A percentile compares a stretch with the other conserved stretches of the same genome.
These are phyloP conservation scores for Acanthiza pusilla DNA, from an alignment of 2,797 vertebrate species.

Conservation along the genomic window DNA sequence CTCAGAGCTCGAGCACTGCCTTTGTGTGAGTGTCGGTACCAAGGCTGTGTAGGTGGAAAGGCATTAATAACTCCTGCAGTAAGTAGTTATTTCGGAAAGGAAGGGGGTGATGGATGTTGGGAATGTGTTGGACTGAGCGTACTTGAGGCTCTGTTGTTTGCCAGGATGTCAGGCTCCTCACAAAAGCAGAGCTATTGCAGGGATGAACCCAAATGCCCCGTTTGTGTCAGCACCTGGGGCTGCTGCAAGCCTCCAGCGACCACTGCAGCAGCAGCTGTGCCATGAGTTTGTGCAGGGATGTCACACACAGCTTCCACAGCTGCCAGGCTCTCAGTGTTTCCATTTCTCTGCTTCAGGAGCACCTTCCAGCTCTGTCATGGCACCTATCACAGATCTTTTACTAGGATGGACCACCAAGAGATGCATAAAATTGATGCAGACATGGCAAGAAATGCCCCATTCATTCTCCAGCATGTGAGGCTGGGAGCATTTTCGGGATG, in stretches of 20 bases:
- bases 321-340: neutral
- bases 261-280: fast-evolving
- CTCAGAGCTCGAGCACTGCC: neutral
- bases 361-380: neutral
- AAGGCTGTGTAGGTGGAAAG: neutral
- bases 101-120: neutral
- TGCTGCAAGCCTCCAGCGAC: neutral
- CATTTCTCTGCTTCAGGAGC: neutral
- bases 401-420: neutral
- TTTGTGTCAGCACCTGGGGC: neutral
- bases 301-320: neutral
- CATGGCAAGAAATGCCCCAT: neutral
- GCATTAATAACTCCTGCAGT: neutral
- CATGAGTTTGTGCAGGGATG: neutral
- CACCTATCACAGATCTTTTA: neutral
- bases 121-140: neutral
- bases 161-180: neutral
- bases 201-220: neutral
- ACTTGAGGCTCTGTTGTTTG: neutral
- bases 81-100: neutral
- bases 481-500: neutral
- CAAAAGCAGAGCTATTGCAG: neutral
- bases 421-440: neutral
- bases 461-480: neutral
- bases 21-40: neutral